Conservation (phyloP, 2,113 vertebrate genomes). For the Sinosuthora webbiana region DNA sequence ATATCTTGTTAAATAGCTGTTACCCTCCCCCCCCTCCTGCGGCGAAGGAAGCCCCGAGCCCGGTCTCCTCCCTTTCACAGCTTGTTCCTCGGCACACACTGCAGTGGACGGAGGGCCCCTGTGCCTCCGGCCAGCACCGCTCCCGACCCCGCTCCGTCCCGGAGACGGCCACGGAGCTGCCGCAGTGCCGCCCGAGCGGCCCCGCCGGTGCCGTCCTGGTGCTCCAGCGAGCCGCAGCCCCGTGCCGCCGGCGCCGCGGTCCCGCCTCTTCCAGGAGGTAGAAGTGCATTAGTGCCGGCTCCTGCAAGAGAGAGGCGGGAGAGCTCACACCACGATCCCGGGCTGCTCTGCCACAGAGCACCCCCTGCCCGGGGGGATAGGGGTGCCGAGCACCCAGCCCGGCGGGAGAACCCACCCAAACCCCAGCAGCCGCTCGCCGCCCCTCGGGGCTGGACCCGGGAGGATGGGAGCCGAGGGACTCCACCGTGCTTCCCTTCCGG, state of each 20-base stretch:
- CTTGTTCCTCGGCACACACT: slow-evolving; percentile 54
- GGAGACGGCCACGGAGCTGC: not conserved
- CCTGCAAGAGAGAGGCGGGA: slow-evolving; percentile 21
- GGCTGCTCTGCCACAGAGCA: accelerated
- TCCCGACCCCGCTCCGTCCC: not conserved
- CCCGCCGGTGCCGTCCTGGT: not conserved
- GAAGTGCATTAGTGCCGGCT: slow-evolving; percentile 22
- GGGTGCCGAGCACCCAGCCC: not conserved
- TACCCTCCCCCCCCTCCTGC: slow-evolving; percentile 8
- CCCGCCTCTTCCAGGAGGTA: slow-evolving; percentile 60
- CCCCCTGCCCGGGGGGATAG: accelerated
- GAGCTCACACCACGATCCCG: not conserved
- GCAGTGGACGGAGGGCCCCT: not conserved
- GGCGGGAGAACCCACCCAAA: accelerated
- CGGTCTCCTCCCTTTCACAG: slow-evolving; percentile 75
- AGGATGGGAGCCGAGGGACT: not conserved
- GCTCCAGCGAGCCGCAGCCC: not conserved
- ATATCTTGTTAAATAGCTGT: slow-evolving; percentile 75
- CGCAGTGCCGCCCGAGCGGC: not conserved
- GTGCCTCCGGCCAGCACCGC: accelerated
- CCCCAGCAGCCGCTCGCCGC: accelerated
- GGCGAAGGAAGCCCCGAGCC: slow-evolving; percentile 68
- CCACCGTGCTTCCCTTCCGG: not conserved
- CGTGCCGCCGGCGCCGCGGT: not conserved
- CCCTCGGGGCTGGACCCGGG: accelerated